Conservation (phyloP, 2,113 vertebrate genomes). For the Cacatua alba region DNA sequence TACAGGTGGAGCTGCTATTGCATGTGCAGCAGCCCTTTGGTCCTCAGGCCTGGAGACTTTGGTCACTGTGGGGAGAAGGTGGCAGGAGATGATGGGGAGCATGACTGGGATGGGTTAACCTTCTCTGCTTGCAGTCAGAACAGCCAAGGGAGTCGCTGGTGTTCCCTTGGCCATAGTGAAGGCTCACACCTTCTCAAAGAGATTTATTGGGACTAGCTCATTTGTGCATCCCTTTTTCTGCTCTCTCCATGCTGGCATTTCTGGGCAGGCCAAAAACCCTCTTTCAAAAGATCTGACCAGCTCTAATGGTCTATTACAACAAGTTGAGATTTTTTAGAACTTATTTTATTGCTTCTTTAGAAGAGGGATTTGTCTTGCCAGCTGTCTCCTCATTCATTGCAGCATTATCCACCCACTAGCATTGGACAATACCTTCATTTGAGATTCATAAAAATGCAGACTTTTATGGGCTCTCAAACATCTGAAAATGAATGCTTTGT, state of each 20-base stretch:
- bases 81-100: not conserved
- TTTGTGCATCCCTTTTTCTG: not conserved
- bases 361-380: not conserved
- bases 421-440: not conserved
- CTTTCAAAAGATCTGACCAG: slow-evolving; percentile 22
- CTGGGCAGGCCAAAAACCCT: not conserved
- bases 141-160: not conserved
- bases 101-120: not conserved
- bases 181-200: not conserved
- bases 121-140: not conserved
- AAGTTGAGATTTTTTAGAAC: not conserved
- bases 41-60: not conserved
- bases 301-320: not conserved
- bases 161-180: not conserved
- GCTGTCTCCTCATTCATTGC: not conserved
- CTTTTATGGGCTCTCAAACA: not conserved
- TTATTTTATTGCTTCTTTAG: not conserved
- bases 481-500: slow-evolving; percentile 17
- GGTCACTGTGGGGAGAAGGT: not conserved
- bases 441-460: slow-evolving; percentile 21
- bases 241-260: not conserved
- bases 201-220: not conserved
- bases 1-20: not conserved
- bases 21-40: not conserved
- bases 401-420: not conserved